phyloP scores from a whole-genome alignment of 1,140 invertebrate genomes.

The Trissolcus basalis region DNA sequence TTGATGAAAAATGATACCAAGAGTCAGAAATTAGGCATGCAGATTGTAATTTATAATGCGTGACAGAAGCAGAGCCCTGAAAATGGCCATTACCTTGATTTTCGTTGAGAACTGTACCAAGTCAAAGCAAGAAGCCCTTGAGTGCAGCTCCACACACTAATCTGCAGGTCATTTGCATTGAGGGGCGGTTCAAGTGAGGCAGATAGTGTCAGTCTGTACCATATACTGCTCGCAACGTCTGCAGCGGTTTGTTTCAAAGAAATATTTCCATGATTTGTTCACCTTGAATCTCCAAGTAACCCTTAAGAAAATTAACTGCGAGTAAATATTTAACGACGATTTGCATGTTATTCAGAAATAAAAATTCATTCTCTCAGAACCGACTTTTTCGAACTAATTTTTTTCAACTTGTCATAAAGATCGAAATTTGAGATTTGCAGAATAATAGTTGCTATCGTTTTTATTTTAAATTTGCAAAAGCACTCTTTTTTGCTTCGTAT shows the following conservation, averaged over 20 bases:
- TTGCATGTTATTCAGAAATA: too few species aligned
- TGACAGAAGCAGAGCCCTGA: conserved; percentile 43
- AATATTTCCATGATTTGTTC: conserved; percentile 34
- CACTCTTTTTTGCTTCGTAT: too few species aligned
- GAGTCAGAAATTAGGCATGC: neutral
- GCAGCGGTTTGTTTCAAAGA: conserved; percentile 56
- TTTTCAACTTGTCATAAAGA: too few species aligned
- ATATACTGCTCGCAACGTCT: conserved; percentile 48
- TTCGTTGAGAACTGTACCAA: conserved; percentile 57
- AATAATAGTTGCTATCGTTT: too few species aligned
- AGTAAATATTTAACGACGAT: too few species aligned
- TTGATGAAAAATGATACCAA: too few species aligned
- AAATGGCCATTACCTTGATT: conserved; percentile 62
- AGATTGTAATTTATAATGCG: conserved; percentile 40
- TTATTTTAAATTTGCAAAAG: too few species aligned
- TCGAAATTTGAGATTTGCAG: too few species aligned
- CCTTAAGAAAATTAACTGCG: too few species aligned
- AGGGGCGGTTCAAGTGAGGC: conserved; percentile 55
- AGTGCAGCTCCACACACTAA: conserved; percentile 61
- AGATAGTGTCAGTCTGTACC: conserved; percentile 32
- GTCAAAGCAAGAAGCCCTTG: conserved; percentile 66
- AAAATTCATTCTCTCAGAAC: too few species aligned
- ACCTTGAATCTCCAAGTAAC: conserved; percentile 40
- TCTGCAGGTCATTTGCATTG: conserved; percentile 67
- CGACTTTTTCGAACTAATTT: too few species aligned